Conservation (phyloP, 2,888 invertebrate genomes). For the Sepiola atlantica region DNA sequence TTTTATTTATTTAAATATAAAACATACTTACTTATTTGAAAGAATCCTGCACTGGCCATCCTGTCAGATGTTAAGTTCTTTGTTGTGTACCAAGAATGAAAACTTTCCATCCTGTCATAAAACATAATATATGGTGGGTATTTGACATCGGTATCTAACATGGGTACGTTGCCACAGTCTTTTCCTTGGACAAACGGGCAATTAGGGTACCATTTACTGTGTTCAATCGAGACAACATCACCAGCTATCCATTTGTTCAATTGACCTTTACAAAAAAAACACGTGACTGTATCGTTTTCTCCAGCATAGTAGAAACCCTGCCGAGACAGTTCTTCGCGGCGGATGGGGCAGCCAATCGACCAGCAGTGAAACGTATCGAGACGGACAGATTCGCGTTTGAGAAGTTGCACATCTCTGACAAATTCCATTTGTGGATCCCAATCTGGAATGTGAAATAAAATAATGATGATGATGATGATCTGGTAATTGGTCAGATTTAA, state of each 20-base stretch:
- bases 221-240: slow-evolving; percentile 18
- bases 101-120: slow-evolving; percentile 42
- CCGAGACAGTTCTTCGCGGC: background rate
- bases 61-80: background rate
- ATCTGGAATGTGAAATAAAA: background rate
- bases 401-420: background rate
- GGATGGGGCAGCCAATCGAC: background rate
- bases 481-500: too few species aligned
- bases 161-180: slow-evolving; percentile 35
- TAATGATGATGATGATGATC: too few species aligned
- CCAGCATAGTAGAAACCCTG: slow-evolving; percentile 33
- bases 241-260: background rate
- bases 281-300: background rate
- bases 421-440: background rate
- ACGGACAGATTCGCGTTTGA: slow-evolving; percentile 12
- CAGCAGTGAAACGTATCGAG: slow-evolving; percentile 32
- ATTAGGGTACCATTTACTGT: slow-evolving; percentile 34
- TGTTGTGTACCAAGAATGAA: background rate
- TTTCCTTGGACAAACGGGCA: background rate
- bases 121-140: background rate
- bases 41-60: slow-evolving; percentile 43
- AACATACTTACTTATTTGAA: background rate
- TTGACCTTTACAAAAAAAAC: background rate
- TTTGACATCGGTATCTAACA: too few species aligned
- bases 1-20: too few species aligned